Evolutionary conservation across 2,888 invertebrate genomes (phyloP).

Genomic region (Coenonympha arcania): DNA sequence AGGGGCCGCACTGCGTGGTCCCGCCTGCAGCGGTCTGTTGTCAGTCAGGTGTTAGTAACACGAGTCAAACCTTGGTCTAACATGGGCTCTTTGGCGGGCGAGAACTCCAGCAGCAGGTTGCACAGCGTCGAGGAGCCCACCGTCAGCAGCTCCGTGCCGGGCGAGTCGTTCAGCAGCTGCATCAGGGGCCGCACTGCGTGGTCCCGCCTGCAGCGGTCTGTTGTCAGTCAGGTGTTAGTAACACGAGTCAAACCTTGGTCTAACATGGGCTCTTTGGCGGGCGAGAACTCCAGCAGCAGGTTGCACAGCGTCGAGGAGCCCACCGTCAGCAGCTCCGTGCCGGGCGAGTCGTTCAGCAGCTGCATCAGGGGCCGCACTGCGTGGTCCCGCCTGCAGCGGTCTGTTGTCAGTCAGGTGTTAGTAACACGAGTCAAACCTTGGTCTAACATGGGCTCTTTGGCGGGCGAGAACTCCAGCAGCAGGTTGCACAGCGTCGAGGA

Average conservation of each 20-base stretch:
- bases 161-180: slow-evolving; percentile 78
- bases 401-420: no score
- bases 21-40: no score
- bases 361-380: slow-evolving; percentile 91
- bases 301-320: slow-evolving; percentile 95
- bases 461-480: slow-evolving; percentile 93
- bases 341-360: slow-evolving; percentile 76
- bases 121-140: slow-evolving; percentile 94
- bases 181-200: slow-evolving; percentile 92
- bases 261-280: slow-evolving; percentile 93
- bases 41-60: no score
- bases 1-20: slow-evolving; percentile 92
- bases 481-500: slow-evolving; percentile 95
- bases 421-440: slow-evolving; percentile 62
- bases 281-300: slow-evolving; percentile 93
- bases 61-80: slow-evolving; percentile 78
- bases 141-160: slow-evolving; percentile 81
- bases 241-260: slow-evolving; percentile 74
- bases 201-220: no score
- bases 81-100: slow-evolving; percentile 95
- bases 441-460: slow-evolving; percentile 93
- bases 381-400: slow-evolving; percentile 87
- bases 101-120: slow-evolving; percentile 93
- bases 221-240: no score
- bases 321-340: slow-evolving; percentile 84